Conservation (phyloP, 2,888 invertebrate genomes). For the Agrotis ipsilon region DNA sequence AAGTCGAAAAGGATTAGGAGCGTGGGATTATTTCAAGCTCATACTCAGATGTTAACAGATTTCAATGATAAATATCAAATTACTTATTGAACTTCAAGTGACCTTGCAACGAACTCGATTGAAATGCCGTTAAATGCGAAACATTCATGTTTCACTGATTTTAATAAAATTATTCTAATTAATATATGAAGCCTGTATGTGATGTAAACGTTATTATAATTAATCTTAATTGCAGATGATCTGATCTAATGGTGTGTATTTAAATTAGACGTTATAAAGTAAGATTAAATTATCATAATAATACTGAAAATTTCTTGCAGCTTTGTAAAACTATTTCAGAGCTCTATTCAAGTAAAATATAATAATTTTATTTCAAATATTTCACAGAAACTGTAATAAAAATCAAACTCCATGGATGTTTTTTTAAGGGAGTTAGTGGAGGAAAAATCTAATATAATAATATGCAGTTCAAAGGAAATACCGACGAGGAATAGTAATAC, state of each 20-base stretch:
- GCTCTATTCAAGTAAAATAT: not conserved
- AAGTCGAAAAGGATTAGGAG: not conserved
- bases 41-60: not conserved
- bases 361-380: not conserved
- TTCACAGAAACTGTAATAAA: conserved; percentile 16
- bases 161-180: conserved; percentile 43
- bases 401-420: conserved; percentile 51
- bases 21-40: not conserved
- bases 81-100: conserved; percentile 32
- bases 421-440: conserved; percentile 53
- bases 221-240: conserved; percentile 8
- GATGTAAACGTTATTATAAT: conserved; percentile 31
- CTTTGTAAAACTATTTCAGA: not conserved
- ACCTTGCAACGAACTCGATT: conserved; percentile 36
- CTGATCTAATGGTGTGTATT: not conserved
- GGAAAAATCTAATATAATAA: conserved; percentile 82
- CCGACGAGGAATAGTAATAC: conserved; percentile 86
- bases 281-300: not conserved
- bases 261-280: not conserved
- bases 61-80: conserved; percentile 6
- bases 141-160: conserved; percentile 18
- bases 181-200: conserved; percentile 29
- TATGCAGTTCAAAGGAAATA: conserved; percentile 85
- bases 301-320: not conserved
- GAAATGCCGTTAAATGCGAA: conserved; percentile 12